These are phyloP conservation scores for Boloria euphrosyne DNA, from an alignment of 2,888 invertebrate genomes.

Conservation along the genomic window DNA sequence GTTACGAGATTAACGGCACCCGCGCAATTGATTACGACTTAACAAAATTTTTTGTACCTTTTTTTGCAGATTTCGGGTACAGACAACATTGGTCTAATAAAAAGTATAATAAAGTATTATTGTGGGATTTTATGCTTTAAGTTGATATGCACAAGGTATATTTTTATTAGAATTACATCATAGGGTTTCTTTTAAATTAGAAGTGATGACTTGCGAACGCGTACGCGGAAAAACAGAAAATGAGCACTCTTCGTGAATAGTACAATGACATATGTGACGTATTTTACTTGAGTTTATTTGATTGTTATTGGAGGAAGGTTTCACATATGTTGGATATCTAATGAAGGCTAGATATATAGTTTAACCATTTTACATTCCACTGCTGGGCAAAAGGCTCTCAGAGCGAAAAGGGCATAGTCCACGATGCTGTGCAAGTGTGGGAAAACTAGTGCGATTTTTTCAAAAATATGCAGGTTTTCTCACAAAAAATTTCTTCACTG, in stretches of 20 bases:
- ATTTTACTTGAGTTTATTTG: constrained; percentile 25
- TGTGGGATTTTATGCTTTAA: constrained; percentile 9
- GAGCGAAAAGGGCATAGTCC: no score
- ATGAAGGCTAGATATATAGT: no score
- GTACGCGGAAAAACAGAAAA: constrained; percentile 41
- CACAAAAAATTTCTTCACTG: no score
- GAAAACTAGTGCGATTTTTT: no score
- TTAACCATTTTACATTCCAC: no score
- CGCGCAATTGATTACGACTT: constrained; percentile 25
- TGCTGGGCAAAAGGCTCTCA: no score
- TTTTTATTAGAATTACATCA: constrained; percentile 18
- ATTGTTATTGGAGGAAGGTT: constrained; percentile 20
- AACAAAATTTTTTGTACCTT: constrained; percentile 16
- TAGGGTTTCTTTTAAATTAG: constrained; percentile 46
- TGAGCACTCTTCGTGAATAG: constrained; percentile 26
- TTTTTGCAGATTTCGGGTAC: constrained; percentile 13
- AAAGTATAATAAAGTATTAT: constrained; percentile 5
- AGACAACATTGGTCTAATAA: background rate
- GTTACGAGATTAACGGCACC: constrained; percentile 25
- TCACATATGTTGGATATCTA: constrained; percentile 21
- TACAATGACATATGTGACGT: constrained; percentile 27
- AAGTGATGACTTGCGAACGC: constrained; percentile 49
- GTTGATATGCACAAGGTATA: fast-evolving
- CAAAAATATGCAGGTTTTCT: no score
- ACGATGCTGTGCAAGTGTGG: no score